Base-by-base conservation (phyloP, 2,888 invertebrate species). In the Oligia fasciuncula region DNA sequence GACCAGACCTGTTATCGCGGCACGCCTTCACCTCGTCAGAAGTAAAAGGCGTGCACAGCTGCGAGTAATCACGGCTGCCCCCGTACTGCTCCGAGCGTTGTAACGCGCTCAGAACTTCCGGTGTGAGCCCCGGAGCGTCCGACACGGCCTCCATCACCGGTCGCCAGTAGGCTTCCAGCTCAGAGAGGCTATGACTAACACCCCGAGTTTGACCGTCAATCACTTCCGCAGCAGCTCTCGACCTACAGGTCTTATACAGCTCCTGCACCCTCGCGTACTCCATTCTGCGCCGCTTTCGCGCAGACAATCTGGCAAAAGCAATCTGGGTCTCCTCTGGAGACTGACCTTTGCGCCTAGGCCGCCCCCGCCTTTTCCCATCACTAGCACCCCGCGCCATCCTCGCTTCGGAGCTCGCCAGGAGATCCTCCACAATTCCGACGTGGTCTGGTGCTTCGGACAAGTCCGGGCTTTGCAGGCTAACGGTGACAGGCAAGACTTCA, bases 71-170 rank as follows among this genome's bases (percentile, higher is more conserved):
- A 0, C 51, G 83, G 49, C 9, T n/a, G 1, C 77, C 77, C 65
- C 77, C 76, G 77, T 77, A 54, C 70, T 49, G 79, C 54, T 83
- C 79, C 0, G 57, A 11, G 0, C 51, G 66, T 49, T 40, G 2
- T 43, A 72, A 51, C 6, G 81, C 72, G 6, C 29, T 0, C 29
- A 80, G n/a, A 75, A 40, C 80, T 2, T 73, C 76, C 57, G 77
- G 67, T 69, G 73, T 76, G 67, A 84, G 84, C 40, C 81, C 84
- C 14, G 73, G 68, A 0, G 80, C 79, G 0, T 68, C 79, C 0
- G 85, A 84, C 84, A 85, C 77, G 0, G 75, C 68, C 65, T 80
- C 81, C 54, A 85, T 77, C 60, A 85, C 71, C 0, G 85, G 85
- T 9, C 78, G 77, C 82, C 80, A 85, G 4, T 76, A 77, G 65